Evolutionary conservation across 2,113 vertebrate species (phyloP).

Genomic region (Triplophysa siluroides): DNA sequence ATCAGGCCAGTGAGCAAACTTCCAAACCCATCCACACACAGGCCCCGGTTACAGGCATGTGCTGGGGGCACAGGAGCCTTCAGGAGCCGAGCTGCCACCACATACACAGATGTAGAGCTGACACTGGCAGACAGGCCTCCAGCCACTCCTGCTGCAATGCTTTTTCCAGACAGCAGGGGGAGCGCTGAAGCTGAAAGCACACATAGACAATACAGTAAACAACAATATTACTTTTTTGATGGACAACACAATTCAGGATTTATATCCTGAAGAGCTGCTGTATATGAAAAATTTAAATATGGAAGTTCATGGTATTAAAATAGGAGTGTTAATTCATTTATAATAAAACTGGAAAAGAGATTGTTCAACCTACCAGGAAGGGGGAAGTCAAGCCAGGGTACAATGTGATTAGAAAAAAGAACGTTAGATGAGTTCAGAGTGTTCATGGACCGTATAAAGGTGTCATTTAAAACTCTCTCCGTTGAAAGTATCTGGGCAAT

Average conservation of each 20-base stretch:
- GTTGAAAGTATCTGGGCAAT: constrained; percentile 47
- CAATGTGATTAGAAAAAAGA: not conserved
- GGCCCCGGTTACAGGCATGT: constrained; percentile 75
- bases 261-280: too few relatives aligned
- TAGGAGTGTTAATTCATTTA: not conserved
- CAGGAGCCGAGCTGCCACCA: constrained; percentile 73
- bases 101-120: constrained; percentile 78
- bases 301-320: too few relatives aligned
- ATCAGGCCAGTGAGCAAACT: constrained; percentile 78
- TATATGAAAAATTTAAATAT: too few relatives aligned
- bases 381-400: constrained; percentile 77
- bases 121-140: constrained; percentile 76
- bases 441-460: not conserved
- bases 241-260: not conserved
- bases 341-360: not conserved
- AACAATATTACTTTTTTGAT: not conserved
- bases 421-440: constrained; percentile 21
- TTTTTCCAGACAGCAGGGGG: constrained; percentile 73
- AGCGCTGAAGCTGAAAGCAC: constrained; percentile 70
- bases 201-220: not conserved
- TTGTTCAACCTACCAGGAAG: constrained; percentile 68
- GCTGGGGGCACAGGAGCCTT: constrained; percentile 63
- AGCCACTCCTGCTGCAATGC: constrained; percentile 70
- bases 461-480: constrained; percentile 8
- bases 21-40: constrained; percentile 77